phyloP scores from a whole-genome alignment of 2,888 invertebrate genomes.

The Seira ritae region DNA sequence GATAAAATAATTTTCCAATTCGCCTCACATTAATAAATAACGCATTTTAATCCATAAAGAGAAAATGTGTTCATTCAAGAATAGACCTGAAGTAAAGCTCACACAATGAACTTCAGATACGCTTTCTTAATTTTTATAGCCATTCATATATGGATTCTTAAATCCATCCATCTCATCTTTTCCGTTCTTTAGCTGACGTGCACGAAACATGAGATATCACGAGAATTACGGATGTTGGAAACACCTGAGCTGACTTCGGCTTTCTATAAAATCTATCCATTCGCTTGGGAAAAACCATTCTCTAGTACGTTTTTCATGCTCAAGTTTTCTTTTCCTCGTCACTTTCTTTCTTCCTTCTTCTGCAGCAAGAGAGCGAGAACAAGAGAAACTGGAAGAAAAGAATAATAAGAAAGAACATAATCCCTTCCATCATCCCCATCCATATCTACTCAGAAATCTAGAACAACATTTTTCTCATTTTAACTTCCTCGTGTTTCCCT shows the following conservation, averaged over 20 bases:
- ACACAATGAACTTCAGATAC: no score
- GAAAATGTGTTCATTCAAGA: no score
- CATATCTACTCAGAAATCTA: not conserved
- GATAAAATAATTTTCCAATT: no score
- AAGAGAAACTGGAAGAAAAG: not conserved
- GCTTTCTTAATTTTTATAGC: no score
- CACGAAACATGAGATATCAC: not conserved
- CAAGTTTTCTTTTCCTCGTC: not conserved
- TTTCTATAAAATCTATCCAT: not conserved
- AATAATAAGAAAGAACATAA: not conserved
- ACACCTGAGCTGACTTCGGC: not conserved
- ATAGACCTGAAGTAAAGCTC: no score
- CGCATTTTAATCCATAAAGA: no score
- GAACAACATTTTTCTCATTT: not conserved
- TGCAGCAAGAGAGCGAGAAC: not conserved
- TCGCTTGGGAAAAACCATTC: not conserved
- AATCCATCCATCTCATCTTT: not conserved
- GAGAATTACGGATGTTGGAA: not conserved
- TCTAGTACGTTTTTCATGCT: not conserved
- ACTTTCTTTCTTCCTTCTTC: not conserved
- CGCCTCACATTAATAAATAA: no score
- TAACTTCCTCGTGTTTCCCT: not conserved
- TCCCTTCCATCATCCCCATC: not conserved
- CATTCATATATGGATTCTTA: no score
- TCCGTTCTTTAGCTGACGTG: not conserved